Percentiles rank a stretch among this genome's conserved stretches.
phyloP scores from a whole-genome alignment of 2,888 invertebrate genomes.

The Gastracanthus pulcherrimus region DNA sequence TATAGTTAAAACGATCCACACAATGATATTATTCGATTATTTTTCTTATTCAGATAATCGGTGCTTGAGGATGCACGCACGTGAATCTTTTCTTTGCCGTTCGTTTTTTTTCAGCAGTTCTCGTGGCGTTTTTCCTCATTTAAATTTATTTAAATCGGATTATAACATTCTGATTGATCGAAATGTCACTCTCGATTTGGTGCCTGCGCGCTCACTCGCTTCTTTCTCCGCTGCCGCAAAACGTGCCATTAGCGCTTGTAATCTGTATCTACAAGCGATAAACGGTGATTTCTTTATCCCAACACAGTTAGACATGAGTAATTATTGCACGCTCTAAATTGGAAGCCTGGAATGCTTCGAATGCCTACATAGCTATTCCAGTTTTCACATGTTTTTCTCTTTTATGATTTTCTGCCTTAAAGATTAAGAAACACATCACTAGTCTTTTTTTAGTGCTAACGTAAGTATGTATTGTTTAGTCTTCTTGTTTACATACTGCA shows the following conservation, averaged over 20 bases:
- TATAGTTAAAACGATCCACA: too few species aligned
- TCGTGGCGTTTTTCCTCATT: too few species aligned
- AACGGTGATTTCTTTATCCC: neutral
- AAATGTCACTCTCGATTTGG: neutral
- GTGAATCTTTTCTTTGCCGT: too few species aligned
- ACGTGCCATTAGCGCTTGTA: neutral
- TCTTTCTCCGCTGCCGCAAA: neutral
- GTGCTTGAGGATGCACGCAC: too few species aligned
- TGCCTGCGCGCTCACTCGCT: neutral
- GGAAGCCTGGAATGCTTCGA: neutral
- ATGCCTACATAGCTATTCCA: neutral
- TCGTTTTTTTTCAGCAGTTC: too few species aligned
- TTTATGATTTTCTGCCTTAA: neutral
- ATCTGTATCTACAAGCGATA: neutral
- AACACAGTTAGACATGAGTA: neutral
- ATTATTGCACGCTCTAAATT: neutral
- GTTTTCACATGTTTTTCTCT: neutral
- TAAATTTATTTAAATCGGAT: too few species aligned
- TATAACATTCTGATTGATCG: conserved; percentile 1
- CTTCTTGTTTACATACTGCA: neutral
- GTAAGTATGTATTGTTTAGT: neutral
- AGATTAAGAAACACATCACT: neutral
- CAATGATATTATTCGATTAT: neutral
- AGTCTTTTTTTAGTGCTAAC: neutral
- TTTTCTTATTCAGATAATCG: neutral